Evolutionary conservation across 2,113 vertebrate genomes (phyloP), one percentile per base, ranked within the genome.

Genomic region (Paramormyrops kingsleyae): DNA sequence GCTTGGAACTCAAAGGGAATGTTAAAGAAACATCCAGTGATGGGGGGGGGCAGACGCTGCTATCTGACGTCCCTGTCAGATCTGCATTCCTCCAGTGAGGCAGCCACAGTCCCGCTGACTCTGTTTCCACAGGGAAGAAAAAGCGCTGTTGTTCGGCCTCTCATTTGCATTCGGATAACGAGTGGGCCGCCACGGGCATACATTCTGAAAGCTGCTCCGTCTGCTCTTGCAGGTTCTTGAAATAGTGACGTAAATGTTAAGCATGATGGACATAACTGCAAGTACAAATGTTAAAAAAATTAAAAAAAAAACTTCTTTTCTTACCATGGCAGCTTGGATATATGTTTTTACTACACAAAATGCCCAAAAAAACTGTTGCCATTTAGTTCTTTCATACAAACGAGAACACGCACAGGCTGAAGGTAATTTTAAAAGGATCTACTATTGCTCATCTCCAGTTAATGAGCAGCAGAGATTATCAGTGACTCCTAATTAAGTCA

Each of bases 51-150:
- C 46, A 89, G 77, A 80, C 24, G 88, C 35, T 17, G 17, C 42
- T 46, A 46, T 89, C 88, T 83, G 27, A 89, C 88, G n/a, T 56
- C 70, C 88, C 12, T 52, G 8, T 80, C 15, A 52, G 50, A 83
- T n/a, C 21, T 52, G 88, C 74, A 83, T 89, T 83, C 74, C 88
- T 42, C 42, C 47, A 80, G 47, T 50, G n/a, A 27, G 42, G 62
- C 24, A 42, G 70, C 59, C 49, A 9, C 13, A 47, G 27, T 13
- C 7, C 87, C 8, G 31, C 39, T 66, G 62, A n/a, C 59, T 17
- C n/a, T 6, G 70, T 80, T 80, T 80, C 15, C 70, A 52, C 47
- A 6, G 17, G 17, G 50, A 42, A 27, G 47, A 89, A 35, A 83
- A 42, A 44, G 46, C 8, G 17, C 47, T 27, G 66, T 80, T 89